Evolutionary conservation across 2,888 invertebrate genomes (phyloP).

Genomic region (Cheilosia urbana): DNA sequence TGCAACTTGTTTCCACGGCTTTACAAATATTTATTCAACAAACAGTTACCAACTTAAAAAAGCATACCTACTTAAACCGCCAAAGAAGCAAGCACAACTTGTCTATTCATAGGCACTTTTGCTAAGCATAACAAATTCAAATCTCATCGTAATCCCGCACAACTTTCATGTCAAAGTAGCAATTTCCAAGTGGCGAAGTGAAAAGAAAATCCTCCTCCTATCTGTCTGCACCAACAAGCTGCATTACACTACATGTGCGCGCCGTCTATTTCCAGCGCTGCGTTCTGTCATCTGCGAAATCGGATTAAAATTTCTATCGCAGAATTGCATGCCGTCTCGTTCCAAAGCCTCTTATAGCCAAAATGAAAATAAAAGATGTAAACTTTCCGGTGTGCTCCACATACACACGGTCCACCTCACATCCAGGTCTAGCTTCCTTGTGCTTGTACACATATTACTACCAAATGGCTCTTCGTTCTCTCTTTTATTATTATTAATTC

Average conservation of each 20-base stretch:
- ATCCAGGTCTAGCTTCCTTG: slow-evolving; percentile 64
- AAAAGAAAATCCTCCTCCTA: neutral
- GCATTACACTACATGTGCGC: neutral
- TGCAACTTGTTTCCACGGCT: no score
- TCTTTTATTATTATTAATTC: slow-evolving; percentile 53
- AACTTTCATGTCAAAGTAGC: slow-evolving; percentile 10
- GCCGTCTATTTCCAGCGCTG: slow-evolving; percentile 5
- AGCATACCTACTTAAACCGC: no score
- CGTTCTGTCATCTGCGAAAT: slow-evolving; percentile 67
- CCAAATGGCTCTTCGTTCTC: slow-evolving; percentile 20
- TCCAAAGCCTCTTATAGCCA: slow-evolving; percentile 65
- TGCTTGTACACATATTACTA: slow-evolving; percentile 11
- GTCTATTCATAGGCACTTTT: no score
- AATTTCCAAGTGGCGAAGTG: neutral
- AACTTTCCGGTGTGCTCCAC: slow-evolving; percentile 72
- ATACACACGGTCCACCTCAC: slow-evolving; percentile 71
- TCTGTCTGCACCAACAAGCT: neutral
- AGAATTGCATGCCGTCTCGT: slow-evolving; percentile 65
- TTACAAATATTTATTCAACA: no score
- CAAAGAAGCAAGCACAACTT: no score
- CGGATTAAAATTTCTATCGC: slow-evolving; percentile 72
- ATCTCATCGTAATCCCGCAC: slow-evolving; percentile 2
- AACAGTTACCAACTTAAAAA: no score
- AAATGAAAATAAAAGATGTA: slow-evolving; percentile 48
- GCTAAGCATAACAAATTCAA: slow-evolving; percentile 15